These are phyloP conservation scores for Oryctes rhinoceros DNA, from an alignment of 1,140 invertebrate genomes.

Conservation along the genomic window DNA sequence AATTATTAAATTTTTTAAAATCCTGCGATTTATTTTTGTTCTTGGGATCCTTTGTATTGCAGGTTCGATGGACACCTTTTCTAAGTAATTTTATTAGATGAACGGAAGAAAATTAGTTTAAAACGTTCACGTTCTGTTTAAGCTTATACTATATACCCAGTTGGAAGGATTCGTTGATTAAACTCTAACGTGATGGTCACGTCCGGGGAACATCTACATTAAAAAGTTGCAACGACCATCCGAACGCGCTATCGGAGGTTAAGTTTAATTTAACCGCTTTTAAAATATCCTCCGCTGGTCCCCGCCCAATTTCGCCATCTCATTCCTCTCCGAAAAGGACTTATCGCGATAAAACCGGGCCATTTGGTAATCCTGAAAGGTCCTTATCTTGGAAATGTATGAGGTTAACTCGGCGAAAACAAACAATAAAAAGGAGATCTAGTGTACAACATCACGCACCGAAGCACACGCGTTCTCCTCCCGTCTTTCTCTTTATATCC, in stretches of 20 bases:
- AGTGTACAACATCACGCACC: constrained; percentile 36
- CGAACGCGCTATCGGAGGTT: constrained; percentile 1
- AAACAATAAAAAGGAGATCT: constrained; percentile 37
- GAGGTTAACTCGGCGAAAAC: constrained; percentile 36
- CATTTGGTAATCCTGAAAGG: constrained; percentile 33
- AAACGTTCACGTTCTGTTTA: too few species aligned
- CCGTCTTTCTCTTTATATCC: constrained; percentile 18
- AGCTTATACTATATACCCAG: too few species aligned
- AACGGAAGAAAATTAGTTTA: too few species aligned
- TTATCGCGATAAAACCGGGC: constrained; percentile 23
- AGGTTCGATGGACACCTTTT: too few species aligned
- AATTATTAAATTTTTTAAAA: too few species aligned
- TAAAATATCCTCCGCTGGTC: background rate
- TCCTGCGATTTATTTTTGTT: too few species aligned
- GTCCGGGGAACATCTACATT: background rate
- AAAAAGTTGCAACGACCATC: constrained; percentile 11
- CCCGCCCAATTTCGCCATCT: background rate
- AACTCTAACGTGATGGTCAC: background rate
- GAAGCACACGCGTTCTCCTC: background rate
- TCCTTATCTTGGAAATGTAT: constrained; percentile 35
- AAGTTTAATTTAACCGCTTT: constrained; percentile 21
- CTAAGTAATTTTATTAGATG: too few species aligned
- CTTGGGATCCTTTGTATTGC: too few species aligned
- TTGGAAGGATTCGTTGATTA: background rate
- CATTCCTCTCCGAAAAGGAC: background rate